Evolutionary conservation across 1,140 invertebrate species (phyloP).

Genomic region (Anoplophora glabripennis): DNA sequence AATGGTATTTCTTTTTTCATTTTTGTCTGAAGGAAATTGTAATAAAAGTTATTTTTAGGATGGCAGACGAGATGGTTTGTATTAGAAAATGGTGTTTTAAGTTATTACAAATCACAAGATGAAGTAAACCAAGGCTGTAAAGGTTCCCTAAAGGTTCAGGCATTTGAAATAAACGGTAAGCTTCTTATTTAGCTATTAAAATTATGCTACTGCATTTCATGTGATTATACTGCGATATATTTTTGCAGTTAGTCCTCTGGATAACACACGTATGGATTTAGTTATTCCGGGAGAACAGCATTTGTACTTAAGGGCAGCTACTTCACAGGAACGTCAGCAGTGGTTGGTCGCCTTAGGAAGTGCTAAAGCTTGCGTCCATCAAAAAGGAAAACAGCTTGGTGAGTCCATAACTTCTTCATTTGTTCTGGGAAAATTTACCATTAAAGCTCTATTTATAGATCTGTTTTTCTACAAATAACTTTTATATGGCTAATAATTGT

Average conservation of each 20-base stretch:
- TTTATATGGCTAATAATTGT: background rate
- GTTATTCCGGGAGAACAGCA: constrained; percentile 80
- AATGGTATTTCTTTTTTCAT: constrained; percentile 57
- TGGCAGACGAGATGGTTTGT: constrained; percentile 87
- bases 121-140: constrained; percentile 81
- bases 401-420: constrained; percentile 21
- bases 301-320: constrained; percentile 74
- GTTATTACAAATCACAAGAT: constrained; percentile 80
- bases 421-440: background rate
- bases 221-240: background rate
- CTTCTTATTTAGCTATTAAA: background rate
- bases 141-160: constrained; percentile 77
- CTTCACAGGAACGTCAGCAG: constrained; percentile 71
- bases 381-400: constrained; percentile 50
- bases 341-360: constrained; percentile 79
- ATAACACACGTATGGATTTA: constrained; percentile 69
- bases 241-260: constrained; percentile 67
- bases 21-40: constrained; percentile 5
- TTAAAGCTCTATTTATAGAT: too few species aligned
- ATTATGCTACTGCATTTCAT: background rate
- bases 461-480: too few species aligned
- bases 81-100: constrained; percentile 73
- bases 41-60: constrained; percentile 54
- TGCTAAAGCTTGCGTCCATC: constrained; percentile 71
- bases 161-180: constrained; percentile 77